Evolutionary conservation across 64 coral and sea anemone species (phyloP), one percentile per base, ranked within the genome.

Genomic region (Actinia tenebrosa): DNA sequence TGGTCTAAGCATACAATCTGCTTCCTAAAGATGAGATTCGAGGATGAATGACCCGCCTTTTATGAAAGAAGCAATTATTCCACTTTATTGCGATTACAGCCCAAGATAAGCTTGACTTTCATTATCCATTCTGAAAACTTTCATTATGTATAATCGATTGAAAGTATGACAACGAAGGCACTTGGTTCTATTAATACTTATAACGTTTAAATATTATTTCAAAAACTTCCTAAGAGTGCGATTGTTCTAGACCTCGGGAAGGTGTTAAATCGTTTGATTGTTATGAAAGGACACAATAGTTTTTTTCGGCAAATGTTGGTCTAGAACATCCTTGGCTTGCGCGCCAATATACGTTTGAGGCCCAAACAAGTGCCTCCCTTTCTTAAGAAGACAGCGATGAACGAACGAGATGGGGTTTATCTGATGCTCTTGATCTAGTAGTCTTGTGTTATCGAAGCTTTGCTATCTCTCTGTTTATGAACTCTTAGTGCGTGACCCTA

Each of bases 111-210:
- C 43, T 53, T 22, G 79, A 53, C 46, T 81, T 81, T 81, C 77
- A 79, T 79, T 79, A 79, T 79, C 77, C 37, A 79, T 79, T 43
- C 77, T 47, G 1, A 46, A 79, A 79, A 79, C 77, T 79, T 79
- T 79, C 79, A 81, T 81, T 81, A 81, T 81, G 50, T 45, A 81
- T 81, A 81, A 81, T 81, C 79, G 79, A 45, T 81, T 81, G 45
- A 53, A 52, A 81, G 50, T 81, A 37, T 81, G 79, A 81, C 79
- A 81, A 52, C 79, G 45, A 81, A 81, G 50, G 22, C 79, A 81
- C 50, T 81, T 52, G 50, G 23, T 50, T 53, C 79, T 53, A 81
- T 50, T 81, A 50, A 50, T 75, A 30, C 69, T 75, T 75, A 75
- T 75, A 75, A 75, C 69, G 69, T 75, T 75, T 43, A 75, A 30